Evolutionary conservation across 2,113 vertebrate species (phyloP), one percentile per base, ranked within the genome.

Genomic region (Elachura formosa): DNA sequence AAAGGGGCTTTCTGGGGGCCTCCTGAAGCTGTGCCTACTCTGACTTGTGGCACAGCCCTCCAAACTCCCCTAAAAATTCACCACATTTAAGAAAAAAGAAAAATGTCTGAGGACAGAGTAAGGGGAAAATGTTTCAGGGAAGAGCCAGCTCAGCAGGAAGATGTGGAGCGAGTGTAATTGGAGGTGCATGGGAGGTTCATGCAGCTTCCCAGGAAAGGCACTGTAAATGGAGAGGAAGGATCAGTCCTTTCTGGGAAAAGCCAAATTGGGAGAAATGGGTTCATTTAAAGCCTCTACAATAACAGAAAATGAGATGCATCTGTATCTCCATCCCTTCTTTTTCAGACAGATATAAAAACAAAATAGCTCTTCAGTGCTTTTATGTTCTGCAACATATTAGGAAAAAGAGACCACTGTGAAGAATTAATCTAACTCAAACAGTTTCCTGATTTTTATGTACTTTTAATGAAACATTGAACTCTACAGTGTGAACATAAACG

Each of bases 1-100:
- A 41, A 20, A 61, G 33, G 14, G 4, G 4, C 14, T 80, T 91
- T 68, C 58, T 18, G 1, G 73, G 59, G 79, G 46, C 29, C 48
- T 41, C 33, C 68, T 19, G 49, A 46, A 46, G 63, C 49, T 46
- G 7, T 3, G 3, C 14, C 0, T 2, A 3, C 58, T n/a, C 52
- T 1, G 0, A 8, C 8, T 58, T 5, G 0, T 2, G 1, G 20
- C 40, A 7, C 3, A 2, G 1, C 80, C 10, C 31, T 72, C 38
- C 0, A 2, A 17, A 46, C 25, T 66, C 31, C 28, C 41, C 52
- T 38, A 36, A 51, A 94, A 84, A 45, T 29, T 45, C 28, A 34
- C 8, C 8, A 5, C 5, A 1, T 34, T 31, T 3, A 25, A 48
- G 56, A 25, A 61, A 67, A 61, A 51, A 23, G 4, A 40, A 46